Evolutionary conservation across 2,113 vertebrate species (phyloP).

Genomic region (Rhipidura dahli): DNA sequence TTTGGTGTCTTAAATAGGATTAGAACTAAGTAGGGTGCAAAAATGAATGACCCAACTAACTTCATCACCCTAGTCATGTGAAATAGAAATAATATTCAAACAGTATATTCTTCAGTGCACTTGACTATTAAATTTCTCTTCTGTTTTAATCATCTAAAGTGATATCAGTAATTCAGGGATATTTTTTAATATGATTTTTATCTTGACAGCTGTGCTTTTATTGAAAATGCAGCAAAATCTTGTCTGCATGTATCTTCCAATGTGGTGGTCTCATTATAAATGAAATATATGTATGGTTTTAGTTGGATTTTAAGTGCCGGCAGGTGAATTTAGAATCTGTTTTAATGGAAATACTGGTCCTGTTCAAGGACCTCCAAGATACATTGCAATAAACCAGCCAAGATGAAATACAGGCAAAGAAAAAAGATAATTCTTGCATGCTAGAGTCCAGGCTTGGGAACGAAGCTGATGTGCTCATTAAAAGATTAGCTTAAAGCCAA

Average conservation of each 20-base stretch:
- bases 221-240: constrained; percentile 23
- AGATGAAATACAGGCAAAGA: not conserved
- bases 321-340: constrained; percentile 16
- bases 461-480: not conserved
- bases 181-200: constrained; percentile 14
- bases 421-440: not conserved
- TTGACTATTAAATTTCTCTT: constrained; percentile 29
- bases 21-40: not conserved
- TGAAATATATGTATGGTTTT: constrained; percentile 32
- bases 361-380: not conserved
- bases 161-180: not conserved
- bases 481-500: constrained; percentile 1
- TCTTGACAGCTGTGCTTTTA: constrained; percentile 36
- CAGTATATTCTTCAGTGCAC: not conserved
- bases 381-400: not conserved
- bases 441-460: not conserved
- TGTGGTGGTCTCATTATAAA: constrained; percentile 19
- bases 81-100: not conserved
- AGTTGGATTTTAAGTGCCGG: constrained; percentile 3
- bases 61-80: not conserved
- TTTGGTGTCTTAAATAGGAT: not conserved
- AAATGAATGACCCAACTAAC: not conserved
- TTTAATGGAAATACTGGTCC: constrained; percentile 37
- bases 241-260: not conserved
- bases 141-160: constrained; percentile 46